Evolutionary conservation across 2,797 vertebrate genomes (phyloP).

Genomic region (Rhyacichthys aspro): DNA sequence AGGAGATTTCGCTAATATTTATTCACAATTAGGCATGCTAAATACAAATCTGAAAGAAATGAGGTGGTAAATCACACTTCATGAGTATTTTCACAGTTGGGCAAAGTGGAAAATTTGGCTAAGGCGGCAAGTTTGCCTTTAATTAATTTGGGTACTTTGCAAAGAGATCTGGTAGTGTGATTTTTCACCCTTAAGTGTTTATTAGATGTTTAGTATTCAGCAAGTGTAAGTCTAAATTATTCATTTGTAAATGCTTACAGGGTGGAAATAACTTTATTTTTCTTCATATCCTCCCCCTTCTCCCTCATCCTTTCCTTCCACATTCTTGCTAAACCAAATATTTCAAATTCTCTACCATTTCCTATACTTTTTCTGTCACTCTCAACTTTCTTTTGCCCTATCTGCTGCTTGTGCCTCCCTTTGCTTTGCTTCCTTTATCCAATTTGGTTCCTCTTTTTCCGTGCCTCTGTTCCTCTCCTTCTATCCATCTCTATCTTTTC

Average conservation of each 20-base stretch:
- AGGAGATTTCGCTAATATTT: slow-evolving; percentile 59
- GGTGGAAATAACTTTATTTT: slow-evolving; percentile 71
- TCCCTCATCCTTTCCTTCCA: slow-evolving; percentile 13
- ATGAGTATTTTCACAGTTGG: slow-evolving; percentile 54
- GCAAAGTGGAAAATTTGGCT: slow-evolving; percentile 52
- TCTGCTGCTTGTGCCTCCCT: slow-evolving; percentile 16
- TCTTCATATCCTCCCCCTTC: slow-evolving; percentile 49
- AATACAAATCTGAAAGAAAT: slow-evolving; percentile 16
- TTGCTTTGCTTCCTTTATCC: slow-evolving; percentile 1
- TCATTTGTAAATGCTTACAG: slow-evolving; percentile 65
- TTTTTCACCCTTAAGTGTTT: slow-evolving; percentile 77
- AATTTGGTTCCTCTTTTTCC: slow-evolving; percentile 21
- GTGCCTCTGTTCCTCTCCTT: slow-evolving; percentile 21
- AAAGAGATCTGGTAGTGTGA: slow-evolving; percentile 66
- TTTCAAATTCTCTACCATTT: slow-evolving; percentile 5
- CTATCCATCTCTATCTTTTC: slow-evolving; percentile 41
- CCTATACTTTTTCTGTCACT: slow-evolving; percentile 8
- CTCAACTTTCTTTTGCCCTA: background rate
- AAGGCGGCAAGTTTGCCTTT: slow-evolving; percentile 65
- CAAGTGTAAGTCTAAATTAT: slow-evolving; percentile 68
- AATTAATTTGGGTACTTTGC: slow-evolving; percentile 62
- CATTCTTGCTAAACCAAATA: slow-evolving; percentile 7
- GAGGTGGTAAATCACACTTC: slow-evolving; percentile 37
- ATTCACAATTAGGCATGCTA: slow-evolving; percentile 48
- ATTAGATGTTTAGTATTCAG: slow-evolving; percentile 74